Base-by-base conservation (phyloP, 30 jellyfish, hydroid and myxozoan species). In the Aurelia aurita region DNA sequence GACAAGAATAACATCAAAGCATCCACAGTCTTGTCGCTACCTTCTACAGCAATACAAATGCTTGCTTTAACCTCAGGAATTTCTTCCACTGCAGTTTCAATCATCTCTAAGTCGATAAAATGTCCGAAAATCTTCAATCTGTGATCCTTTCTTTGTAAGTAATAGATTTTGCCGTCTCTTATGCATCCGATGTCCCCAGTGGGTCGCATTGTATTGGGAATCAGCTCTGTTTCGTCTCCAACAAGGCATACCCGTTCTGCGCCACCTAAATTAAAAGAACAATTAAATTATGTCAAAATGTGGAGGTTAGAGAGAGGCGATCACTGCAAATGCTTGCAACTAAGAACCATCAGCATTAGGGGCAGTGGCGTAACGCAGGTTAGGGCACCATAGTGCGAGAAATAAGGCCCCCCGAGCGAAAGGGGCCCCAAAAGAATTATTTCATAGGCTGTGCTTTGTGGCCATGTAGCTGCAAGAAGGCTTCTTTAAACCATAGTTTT, bases 151-250 rank as follows among this genome's bases (percentile, higher is more conserved):
- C 99, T 74, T 11, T 89, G 89, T 20, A 87, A 59, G 79, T 59
- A 83, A 77, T 66, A 94, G 22, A 94, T 71, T 69, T 88, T 64
- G 20, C 86, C 95, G 83, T 89, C 62, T 1, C 18, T 43, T 28
- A 25, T 29, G n/a, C 84, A 21, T 45, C 96, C 99, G 5, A 83
- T 44, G 69, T 94, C 99, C 1, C 99, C 99, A 58, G 97, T 88
- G 0, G 82, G 58, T 57, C 96, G 87, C 96, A 80, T 81, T 35
- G 61, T 77, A 39, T 77, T 16, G 27, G 62, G 76, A 8, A 69
- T n/a, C 11, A 69, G 29, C 28, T 60, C 83, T 11, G 70, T 64
- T 51, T 80, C 97, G 15, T 55, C 91, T 53, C 69, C 91, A 25
- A 89, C 65, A 3, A 76, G 64, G 67, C 97, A 89, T 2, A 79